Base-by-base conservation (phyloP, 1,140 invertebrate species). In the Venustaconcha ellipsiformis region DNA sequence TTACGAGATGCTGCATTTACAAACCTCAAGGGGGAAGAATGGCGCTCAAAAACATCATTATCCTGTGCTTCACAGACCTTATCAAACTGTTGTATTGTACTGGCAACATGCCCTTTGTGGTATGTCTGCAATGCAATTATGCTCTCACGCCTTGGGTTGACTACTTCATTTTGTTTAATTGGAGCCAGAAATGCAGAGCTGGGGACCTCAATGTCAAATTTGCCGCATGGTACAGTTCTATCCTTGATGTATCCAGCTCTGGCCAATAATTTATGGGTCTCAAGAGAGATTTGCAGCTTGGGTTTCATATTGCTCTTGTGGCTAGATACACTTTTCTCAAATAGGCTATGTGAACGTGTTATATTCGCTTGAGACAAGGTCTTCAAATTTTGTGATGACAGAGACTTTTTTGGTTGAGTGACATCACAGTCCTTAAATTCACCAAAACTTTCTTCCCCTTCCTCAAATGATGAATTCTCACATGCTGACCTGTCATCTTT, bases 201-300 rank as follows among this genome's bases (percentile, higher is more conserved):
- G 62, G 67, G n/a, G 59, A 76, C 67, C 66, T 76, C 74, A 8
- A 48, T 48, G 63, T 74, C 72, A 60, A 77, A 72, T 48, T 48
- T 48, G 6, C 73, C 78, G 56, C 70, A 62, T 62, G 75, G 59
- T 18, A 64, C 58, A 13, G 59, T 66, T 59, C 66, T 76, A 75
- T 82, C 57, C 26, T 78, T 48, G 77, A 88, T 67, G 73, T 80
- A 87, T 17, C 87, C 85, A 59, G 87, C 87, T 66, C 85, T 80
- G 15, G 83, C 79, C 37, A 88, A 69, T 12, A 88, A 60, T 57
- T 83, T 86, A 57, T 87, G 86, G 20, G 87, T 88, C 64, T 88
- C 85, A 57, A 76, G 70, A 6, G 80, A 84, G 17, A 88, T 87
- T 68, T 86, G 82, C 55, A 88, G 65, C 58, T 88, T 84, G 13